Percentiles rank a stretch among this genome's conserved stretches.
Evolutionary conservation across 2,113 vertebrate species (phyloP).

Genomic region (Lichenostomus cassidix): DNA sequence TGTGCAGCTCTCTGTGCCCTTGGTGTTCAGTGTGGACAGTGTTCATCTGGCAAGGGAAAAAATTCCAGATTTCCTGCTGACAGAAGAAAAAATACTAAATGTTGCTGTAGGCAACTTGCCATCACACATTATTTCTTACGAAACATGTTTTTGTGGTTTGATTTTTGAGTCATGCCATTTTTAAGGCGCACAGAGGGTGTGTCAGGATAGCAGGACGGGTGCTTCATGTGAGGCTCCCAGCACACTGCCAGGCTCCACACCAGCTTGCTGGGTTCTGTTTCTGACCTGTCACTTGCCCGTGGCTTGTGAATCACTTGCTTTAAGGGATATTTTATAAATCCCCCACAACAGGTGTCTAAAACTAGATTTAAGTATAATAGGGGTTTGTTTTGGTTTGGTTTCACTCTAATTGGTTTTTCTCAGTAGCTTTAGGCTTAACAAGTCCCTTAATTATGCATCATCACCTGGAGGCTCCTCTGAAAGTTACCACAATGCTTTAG

Average conservation of each 20-base stretch:
- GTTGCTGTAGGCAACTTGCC: slow-evolving; percentile 42
- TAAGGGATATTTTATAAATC: not conserved
- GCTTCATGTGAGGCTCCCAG: not conserved
- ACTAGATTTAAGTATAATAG: not conserved
- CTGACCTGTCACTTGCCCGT: not conserved
- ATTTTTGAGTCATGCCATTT: slow-evolving; percentile 19
- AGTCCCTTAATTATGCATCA: not conserved
- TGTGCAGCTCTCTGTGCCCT: not conserved
- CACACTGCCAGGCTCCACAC: not conserved
- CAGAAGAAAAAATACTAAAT: slow-evolving; percentile 42
- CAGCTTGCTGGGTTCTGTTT: not conserved
- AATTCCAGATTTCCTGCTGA: slow-evolving; percentile 46
- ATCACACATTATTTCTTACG: slow-evolving; percentile 37
- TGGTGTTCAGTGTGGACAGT: not conserved
- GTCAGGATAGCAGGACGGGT: not conserved
- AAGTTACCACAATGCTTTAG: not conserved
- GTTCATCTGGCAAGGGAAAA: slow-evolving; percentile 17
- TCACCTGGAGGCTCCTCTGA: not conserved
- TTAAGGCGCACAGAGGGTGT: not conserved
- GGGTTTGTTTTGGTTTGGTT: not conserved
- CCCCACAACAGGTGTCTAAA: slow-evolving; percentile 8
- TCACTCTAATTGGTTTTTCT: slow-evolving; percentile 5
- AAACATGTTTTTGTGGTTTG: slow-evolving; percentile 49
- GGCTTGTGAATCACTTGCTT: not conserved
- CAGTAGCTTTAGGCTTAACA: not conserved